phyloP scores from a whole-genome alignment of 2,888 invertebrate species.

The Ectemnius lituratus region DNA sequence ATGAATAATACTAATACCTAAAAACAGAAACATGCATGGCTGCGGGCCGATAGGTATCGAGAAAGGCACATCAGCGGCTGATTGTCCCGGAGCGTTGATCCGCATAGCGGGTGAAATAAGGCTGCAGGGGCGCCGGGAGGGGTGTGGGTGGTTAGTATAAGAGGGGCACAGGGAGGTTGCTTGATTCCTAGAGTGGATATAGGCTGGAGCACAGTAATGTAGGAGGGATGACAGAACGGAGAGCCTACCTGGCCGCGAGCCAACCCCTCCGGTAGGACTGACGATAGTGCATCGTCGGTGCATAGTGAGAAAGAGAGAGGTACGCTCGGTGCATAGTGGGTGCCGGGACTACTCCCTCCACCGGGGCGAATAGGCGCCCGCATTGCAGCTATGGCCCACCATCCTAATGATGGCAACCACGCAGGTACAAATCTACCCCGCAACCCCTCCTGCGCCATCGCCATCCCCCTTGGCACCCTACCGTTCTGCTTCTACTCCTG shows the following conservation, averaged over 20 bases:
- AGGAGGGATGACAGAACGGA: constrained; percentile 66
- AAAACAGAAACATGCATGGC: too few species aligned
- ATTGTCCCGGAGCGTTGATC: constrained; percentile 47
- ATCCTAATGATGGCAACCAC: constrained; percentile 76
- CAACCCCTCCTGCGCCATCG: constrained; percentile 12
- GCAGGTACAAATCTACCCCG: constrained; percentile 69
- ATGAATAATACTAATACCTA: too few species aligned
- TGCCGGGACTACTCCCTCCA: constrained; percentile 50
- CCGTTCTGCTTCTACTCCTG: constrained; percentile 35
- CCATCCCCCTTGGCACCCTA: constrained; percentile 35
- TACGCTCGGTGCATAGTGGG: constrained; percentile 46
- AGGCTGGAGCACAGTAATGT: constrained; percentile 46
- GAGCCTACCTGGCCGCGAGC: constrained; percentile 73
- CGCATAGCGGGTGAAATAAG: constrained; percentile 26
- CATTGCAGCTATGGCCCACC: constrained; percentile 76
- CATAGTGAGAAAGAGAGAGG: constrained; percentile 24
- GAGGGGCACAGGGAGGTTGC: constrained; percentile 22
- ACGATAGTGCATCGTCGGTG: constrained; percentile 61
- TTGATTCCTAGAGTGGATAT: constrained; percentile 55
- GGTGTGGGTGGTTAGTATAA: constrained; percentile 16
- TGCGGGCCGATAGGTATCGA: constrained; percentile 12
- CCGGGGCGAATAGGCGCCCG: constrained; percentile 71
- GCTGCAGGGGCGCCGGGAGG: too few species aligned
- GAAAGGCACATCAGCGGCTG: constrained; percentile 49
- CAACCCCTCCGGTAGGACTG: constrained; percentile 58